Conservation (phyloP, 53 echinoderm and acorn worm species). For the Henricia sp. region DNA sequence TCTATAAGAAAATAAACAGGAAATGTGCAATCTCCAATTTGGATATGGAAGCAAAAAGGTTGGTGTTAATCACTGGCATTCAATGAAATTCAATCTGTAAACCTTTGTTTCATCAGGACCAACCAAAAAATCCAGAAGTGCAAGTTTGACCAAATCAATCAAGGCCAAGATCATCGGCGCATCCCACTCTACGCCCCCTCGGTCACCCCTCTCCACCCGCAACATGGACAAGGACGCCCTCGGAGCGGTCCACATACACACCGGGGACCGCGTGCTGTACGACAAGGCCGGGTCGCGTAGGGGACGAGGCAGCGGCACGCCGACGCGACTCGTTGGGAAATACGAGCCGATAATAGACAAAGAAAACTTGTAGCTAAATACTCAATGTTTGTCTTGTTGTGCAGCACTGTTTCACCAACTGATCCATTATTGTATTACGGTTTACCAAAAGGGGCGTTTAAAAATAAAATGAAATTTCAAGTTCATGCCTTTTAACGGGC, state of each 20-base stretch:
- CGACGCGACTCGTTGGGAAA: constrained; percentile 64
- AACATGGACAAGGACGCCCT: constrained; percentile 76
- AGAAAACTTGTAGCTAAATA: constrained; percentile 72
- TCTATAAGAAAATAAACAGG: too few species aligned
- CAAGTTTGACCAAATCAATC: constrained; percentile 30
- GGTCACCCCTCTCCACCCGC: constrained; percentile 85
- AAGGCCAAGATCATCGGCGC: constrained; percentile 33
- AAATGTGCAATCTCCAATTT: too few species aligned
- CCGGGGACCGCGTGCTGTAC: constrained; percentile 5
- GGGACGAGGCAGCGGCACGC: constrained; percentile 24
- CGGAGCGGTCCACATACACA: constrained; percentile 12
- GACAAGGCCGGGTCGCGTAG: constrained; percentile 39
- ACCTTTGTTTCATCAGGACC: constrained; percentile 8
- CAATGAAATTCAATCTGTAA: too few species aligned
- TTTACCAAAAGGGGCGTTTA: neutral
- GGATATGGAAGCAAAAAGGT: too few species aligned
- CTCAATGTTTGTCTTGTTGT: too few species aligned
- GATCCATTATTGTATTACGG: neutral
- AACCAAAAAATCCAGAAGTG: constrained; percentile 34
- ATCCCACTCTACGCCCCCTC: constrained; percentile 8
- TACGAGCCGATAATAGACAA: constrained; percentile 76
- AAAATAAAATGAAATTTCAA: too few species aligned
- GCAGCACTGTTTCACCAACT: neutral
- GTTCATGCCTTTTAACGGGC: too few species aligned
- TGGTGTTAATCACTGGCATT: too few species aligned